Base-by-base conservation (phyloP, 2,888 invertebrate species). In the Orthosia cruda region DNA sequence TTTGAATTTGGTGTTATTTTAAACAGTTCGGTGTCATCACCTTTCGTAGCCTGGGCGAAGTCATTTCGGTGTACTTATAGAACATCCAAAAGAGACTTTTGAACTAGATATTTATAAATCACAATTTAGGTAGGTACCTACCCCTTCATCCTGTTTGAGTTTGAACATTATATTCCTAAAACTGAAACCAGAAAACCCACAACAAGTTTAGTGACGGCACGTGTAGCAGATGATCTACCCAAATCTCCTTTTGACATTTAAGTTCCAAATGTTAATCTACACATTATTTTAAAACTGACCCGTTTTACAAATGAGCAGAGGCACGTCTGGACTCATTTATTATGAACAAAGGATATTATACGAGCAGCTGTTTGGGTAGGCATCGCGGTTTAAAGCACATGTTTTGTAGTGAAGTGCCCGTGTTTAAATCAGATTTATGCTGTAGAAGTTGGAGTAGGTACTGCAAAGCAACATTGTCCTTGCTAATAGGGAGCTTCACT, bases 301-400 rank as follows among this genome's bases (percentile, higher is more conserved):
- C 40, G 23, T 58, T 58, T 40, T 50, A 40, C 13, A 16, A 32
- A 58, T 47, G 64, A 3, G 18, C 64, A 7, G 40, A 40, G 3
- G 20, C 20, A 18, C 32, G 23, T 49, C 32, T 64, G 23, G 23
- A 16, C 54, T 47, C 23, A 32, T 54, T 65, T 65, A 32, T 54
- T 15, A 23, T 23, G 15, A 74, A 50, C 49, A 59, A 74, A 23
- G 52, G 32, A 57, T 74, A n/a, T n/a, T n/a, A n/a, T n/a, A 26
- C 16, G 40, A 45, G 45, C 20, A 52, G 63, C 16, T 20, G 26
- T 63, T 26, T 15, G 52, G 32, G 32, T 55, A 1, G 7, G 7
- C 47, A n/a, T 49, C 13, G 54, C 47, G 52, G 13, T 67, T 13
- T 23, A 16, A 47, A 67, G 18, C 23, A 50, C 23, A 49, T 55